phyloP scores from a whole-genome alignment of 2,113 vertebrate genomes.

The Elanus axillaris region DNA sequence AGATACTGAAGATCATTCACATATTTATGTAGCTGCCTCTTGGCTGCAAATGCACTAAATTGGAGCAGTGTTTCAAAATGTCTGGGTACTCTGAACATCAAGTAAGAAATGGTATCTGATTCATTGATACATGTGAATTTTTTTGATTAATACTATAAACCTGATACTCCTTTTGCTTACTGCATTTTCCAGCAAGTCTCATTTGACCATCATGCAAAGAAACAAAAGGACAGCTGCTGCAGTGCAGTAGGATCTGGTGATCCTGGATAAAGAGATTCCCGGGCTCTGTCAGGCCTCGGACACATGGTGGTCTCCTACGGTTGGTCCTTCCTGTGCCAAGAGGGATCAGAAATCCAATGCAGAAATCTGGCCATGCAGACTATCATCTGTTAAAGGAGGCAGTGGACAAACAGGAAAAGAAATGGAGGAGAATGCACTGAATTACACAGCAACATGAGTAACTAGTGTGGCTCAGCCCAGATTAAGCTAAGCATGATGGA shows the following conservation, averaged over 20 bases:
- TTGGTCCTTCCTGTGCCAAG: background rate
- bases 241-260: background rate
- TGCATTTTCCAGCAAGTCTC: background rate
- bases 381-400: background rate
- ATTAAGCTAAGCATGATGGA: background rate
- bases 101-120: background rate
- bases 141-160: background rate
- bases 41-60: background rate
- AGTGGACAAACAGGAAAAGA: background rate
- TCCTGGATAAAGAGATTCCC: background rate
- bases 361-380: background rate
- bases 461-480: background rate
- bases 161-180: background rate
- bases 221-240: background rate
- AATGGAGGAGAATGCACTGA: background rate
- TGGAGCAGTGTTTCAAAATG: background rate
- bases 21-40: background rate
- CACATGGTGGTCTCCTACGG: accelerated
- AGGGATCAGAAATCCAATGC: background rate
- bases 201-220: background rate
- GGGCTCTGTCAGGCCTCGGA: background rate
- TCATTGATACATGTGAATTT: background rate
- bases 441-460: background rate
- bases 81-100: background rate
- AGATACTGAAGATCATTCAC: background rate